A percentile compares a stretch with the other conserved stretches of the same genome.
phyloP scores from a whole-genome alignment of 2,113 vertebrate species.

The Strigops habroptila region DNA sequence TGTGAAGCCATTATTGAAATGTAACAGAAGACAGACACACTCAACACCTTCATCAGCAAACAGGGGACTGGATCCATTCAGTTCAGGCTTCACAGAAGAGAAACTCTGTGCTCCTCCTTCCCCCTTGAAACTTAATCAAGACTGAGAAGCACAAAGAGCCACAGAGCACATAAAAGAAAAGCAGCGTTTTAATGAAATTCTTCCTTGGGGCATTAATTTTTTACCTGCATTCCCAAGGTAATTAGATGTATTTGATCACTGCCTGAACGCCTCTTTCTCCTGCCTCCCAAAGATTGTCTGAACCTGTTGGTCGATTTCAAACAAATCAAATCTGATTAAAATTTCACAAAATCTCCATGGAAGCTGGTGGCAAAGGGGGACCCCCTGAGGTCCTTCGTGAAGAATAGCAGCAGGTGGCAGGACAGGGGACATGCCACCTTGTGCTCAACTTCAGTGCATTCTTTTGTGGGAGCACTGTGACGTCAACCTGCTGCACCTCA shows the following conservation, averaged over 20 bases:
- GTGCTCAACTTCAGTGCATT: not conserved
- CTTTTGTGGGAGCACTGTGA: not conserved
- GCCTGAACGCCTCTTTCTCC: not conserved
- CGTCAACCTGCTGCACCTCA: accelerated
- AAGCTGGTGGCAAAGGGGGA: not conserved
- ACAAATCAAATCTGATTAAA: not conserved
- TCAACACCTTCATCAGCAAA: not conserved
- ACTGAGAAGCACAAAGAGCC: not conserved
- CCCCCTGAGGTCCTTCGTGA: no score
- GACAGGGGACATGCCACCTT: accelerated
- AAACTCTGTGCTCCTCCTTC: not conserved
- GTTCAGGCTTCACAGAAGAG: not conserved
- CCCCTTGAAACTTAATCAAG: not conserved
- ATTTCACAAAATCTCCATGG: not conserved
- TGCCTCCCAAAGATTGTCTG: not conserved
- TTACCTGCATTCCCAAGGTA: not conserved
- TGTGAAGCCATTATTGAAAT: not conserved
- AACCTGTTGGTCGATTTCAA: not conserved
- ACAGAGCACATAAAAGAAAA: not conserved
- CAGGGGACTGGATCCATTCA: not conserved
- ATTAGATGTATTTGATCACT: not conserved
- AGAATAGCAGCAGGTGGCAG: not conserved
- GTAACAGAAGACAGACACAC: not conserved
- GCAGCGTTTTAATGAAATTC: not conserved
- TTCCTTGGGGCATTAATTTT: not conserved